phyloP scores from a whole-genome alignment of 2,888 invertebrate species.

The Drosophila putrida region DNA sequence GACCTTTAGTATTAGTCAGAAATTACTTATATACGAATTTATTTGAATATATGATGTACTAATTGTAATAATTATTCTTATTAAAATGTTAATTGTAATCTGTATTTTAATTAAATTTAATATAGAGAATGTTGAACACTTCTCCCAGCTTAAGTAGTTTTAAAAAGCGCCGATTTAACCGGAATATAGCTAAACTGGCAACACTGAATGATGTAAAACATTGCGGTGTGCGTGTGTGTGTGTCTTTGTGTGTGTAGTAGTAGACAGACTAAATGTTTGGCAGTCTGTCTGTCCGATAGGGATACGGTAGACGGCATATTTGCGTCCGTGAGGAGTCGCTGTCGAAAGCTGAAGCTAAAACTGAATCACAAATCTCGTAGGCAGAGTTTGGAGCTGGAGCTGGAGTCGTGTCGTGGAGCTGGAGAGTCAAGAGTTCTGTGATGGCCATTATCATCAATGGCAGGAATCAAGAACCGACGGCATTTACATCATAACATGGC shows the following conservation, averaged over 20 bases:
- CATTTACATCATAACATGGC: slow-evolving; percentile 76
- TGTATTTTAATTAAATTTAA: no score
- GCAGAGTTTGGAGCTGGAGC: not conserved
- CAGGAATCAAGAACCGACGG: slow-evolving; percentile 29
- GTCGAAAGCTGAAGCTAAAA: not conserved
- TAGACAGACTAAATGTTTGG: slow-evolving; percentile 65
- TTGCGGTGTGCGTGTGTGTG: slow-evolving; percentile 38
- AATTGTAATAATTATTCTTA: no score
- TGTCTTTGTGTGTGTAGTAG: slow-evolving; percentile 10
- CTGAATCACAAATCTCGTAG: slow-evolving; percentile 7
- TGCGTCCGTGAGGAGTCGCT: slow-evolving; percentile 41
- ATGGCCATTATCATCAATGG: slow-evolving; percentile 63
- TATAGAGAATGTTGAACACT: no score
- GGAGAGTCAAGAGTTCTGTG: slow-evolving; percentile 5
- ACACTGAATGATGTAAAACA: slow-evolving; percentile 22
- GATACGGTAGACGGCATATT: slow-evolving; percentile 68
- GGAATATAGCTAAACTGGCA: no score
- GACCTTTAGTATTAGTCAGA: no score
- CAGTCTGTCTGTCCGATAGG: slow-evolving; percentile 55
- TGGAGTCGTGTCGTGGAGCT: slow-evolving; percentile 3
- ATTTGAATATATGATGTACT: no score
- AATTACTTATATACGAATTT: no score
- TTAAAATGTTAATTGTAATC: no score
- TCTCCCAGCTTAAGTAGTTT: no score
- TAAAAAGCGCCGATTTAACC: no score